A percentile compares a stretch with the other conserved stretches of the same genome.
Evolutionary conservation across 1,140 invertebrate genomes (phyloP).

Genomic region (Metopolophium dirhodum): DNA sequence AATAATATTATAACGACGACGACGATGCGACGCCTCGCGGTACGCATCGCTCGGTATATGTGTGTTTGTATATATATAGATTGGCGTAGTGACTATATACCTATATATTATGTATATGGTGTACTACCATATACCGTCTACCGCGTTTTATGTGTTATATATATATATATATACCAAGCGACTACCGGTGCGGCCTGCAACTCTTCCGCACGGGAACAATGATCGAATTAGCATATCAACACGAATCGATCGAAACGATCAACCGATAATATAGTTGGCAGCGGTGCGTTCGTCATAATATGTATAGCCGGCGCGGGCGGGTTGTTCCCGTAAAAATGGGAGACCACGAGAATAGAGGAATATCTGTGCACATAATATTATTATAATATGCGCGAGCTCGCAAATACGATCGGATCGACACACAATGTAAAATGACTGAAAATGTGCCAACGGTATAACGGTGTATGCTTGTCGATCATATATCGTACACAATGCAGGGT

Average conservation of each 20-base stretch:
- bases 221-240: background rate
- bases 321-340: too few species aligned
- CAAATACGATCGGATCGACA: too few species aligned
- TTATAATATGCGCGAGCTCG: too few species aligned
- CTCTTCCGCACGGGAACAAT: background rate
- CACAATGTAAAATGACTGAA: too few species aligned
- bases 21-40: background rate
- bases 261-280: background rate
- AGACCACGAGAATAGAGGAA: too few species aligned
- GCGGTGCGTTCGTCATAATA: background rate
- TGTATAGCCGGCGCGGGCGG: too few species aligned
- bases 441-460: too few species aligned
- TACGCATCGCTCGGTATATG: background rate
- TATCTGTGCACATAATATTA: too few species aligned
- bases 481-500: too few species aligned
- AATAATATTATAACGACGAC: background rate
- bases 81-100: too few species aligned
- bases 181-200: background rate
- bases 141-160: background rate
- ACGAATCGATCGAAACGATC: background rate
- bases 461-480: too few species aligned
- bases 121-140: background rate
- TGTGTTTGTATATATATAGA: background rate
- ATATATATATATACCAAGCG: background rate
- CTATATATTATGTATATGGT: background rate